phyloP scores from a whole-genome alignment of 1,140 invertebrate genomes.

The Heterodera carotae region DNA sequence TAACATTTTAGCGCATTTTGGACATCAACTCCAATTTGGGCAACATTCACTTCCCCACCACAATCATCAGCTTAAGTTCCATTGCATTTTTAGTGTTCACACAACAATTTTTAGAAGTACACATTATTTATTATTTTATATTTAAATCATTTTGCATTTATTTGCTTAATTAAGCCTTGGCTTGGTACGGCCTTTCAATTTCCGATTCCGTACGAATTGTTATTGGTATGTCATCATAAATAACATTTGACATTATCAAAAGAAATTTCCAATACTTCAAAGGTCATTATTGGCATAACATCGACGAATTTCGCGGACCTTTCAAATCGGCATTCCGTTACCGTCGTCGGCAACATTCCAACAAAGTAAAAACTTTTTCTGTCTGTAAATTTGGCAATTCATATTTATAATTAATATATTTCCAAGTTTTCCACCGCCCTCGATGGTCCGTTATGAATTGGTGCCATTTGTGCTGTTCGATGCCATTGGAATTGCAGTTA shows the following conservation, averaged over 20 bases:
- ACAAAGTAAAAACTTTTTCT: constrained; percentile 47
- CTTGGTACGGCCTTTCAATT: constrained; percentile 54
- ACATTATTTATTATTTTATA: neutral
- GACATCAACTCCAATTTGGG: constrained; percentile 49
- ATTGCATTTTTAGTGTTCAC: constrained; percentile 57
- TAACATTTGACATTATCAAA: no score
- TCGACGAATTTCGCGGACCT: constrained; percentile 64
- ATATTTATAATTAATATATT: neutral
- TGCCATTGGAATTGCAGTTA: constrained; percentile 56
- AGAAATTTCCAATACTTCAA: no score
- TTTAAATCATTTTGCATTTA: neutral
- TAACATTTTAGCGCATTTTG: constrained; percentile 47
- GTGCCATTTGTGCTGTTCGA: constrained; percentile 56
- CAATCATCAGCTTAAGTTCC: constrained; percentile 53
- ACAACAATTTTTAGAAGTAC: constrained; percentile 46
- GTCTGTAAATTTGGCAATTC: neutral
- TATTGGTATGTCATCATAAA: constrained; percentile 58
- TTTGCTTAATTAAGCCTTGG: constrained; percentile 45
- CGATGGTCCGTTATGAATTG: constrained; percentile 58
- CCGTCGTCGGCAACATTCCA: constrained; percentile 61
- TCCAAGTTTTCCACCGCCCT: constrained; percentile 58
- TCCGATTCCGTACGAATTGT: constrained; percentile 60
- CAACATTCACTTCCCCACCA: constrained; percentile 48
- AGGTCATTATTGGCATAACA: constrained; percentile 63
- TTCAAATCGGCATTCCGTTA: constrained; percentile 52